These are phyloP conservation scores for Pandemis heparana DNA, from an alignment of 2,888 invertebrate species.

Conservation along the genomic window DNA sequence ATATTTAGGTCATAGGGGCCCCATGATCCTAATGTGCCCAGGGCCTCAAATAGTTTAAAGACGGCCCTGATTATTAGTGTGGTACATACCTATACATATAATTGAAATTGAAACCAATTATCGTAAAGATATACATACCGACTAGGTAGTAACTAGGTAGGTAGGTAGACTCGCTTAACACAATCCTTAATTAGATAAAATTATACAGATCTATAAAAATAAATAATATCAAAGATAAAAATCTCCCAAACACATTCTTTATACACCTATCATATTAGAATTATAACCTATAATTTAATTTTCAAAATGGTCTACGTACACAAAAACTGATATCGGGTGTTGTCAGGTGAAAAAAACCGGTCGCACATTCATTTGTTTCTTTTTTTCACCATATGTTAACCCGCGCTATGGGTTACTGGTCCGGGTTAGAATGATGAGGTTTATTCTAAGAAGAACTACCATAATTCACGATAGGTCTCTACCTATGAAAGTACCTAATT, in stretches of 20 bases:
- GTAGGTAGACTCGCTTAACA: not conserved
- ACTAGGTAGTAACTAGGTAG: too few relatives aligned
- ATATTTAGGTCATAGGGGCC: too few relatives aligned
- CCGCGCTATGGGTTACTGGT: slow-evolving; percentile 69
- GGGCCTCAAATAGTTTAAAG: too few relatives aligned
- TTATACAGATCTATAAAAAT: slow-evolving; percentile 54
- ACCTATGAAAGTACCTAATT: slow-evolving; percentile 39
- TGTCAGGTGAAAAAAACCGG: slow-evolving; percentile 78
- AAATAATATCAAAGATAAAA: slow-evolving; percentile 68
- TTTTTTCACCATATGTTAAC: slow-evolving; percentile 64
- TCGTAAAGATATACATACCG: not conserved
- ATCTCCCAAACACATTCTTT: slow-evolving; percentile 66
- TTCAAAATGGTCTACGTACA: slow-evolving; percentile 70
- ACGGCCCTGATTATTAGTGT: too few relatives aligned
- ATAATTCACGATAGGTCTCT: slow-evolving; percentile 66
- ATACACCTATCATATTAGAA: slow-evolving; percentile 83
- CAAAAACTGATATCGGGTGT: slow-evolving; percentile 77
- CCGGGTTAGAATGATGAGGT: slow-evolving; percentile 68
- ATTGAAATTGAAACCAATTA: too few relatives aligned
- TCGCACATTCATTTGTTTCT: slow-evolving; percentile 76
- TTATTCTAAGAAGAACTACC: slow-evolving; percentile 69
- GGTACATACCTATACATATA: too few relatives aligned
- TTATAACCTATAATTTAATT: slow-evolving; percentile 85
- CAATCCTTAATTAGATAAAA: slow-evolving; percentile 13
- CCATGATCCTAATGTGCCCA: too few relatives aligned